A percentile compares a stretch with the other conserved stretches of the same genome.
Conservation (phyloP, 1,140 invertebrate genomes). For the Battus philenor region DNA sequence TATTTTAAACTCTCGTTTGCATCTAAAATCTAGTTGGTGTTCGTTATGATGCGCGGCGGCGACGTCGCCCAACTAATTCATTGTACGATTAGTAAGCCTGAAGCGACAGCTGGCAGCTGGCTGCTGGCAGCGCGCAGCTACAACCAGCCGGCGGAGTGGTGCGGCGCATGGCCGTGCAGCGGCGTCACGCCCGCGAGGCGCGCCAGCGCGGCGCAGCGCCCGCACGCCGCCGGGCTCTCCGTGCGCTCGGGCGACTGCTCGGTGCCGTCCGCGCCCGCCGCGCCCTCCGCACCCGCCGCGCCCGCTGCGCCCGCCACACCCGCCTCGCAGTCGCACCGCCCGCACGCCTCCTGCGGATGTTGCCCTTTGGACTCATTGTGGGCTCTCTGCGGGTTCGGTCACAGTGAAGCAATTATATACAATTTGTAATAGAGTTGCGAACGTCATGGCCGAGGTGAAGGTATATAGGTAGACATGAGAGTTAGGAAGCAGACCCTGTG, state of each 20-base stretch:
- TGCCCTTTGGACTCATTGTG: background rate
- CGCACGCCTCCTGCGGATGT: constrained; percentile 31
- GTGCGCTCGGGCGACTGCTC: background rate
- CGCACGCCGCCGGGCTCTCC: constrained; percentile 26
- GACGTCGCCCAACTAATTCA: no score
- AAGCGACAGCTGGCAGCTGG: no score
- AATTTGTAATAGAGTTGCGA: no score
- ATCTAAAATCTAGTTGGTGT: constrained; percentile 64
- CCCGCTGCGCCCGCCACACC: constrained; percentile 6
- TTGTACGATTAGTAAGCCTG: constrained; percentile 8
- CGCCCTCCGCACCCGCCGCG: no score
- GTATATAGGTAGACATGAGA: no score
- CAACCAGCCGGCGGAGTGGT: constrained; percentile 67
- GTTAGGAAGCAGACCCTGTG: constrained; percentile 31
- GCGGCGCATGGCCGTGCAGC: constrained; percentile 63
- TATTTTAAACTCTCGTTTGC: constrained; percentile 38
- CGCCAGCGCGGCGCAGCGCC: constrained; percentile 51
- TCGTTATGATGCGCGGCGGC: constrained; percentile 52
- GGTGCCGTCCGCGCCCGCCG: constrained; percentile 18
- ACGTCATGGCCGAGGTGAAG: no score
- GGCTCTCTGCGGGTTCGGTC: no score
- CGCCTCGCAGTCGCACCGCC: constrained; percentile 34
- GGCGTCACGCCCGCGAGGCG: constrained; percentile 61
- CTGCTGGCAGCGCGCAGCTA: constrained; percentile 23
- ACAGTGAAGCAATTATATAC: no score